Conservation (phyloP, 1,140 invertebrate species). For the Aphaenogaster rudis region DNA sequence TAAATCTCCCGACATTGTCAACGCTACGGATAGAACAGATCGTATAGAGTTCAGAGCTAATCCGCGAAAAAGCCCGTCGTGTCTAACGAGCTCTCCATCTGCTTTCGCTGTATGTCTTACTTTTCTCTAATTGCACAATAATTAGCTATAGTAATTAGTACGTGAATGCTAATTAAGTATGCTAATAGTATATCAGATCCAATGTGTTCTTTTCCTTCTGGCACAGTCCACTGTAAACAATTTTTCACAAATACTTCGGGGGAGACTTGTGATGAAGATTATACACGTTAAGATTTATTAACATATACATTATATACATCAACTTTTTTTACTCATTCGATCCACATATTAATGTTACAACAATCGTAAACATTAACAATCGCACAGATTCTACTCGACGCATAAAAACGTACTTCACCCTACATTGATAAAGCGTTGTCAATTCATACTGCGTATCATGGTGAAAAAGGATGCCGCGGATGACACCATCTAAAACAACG, state of each 20-base stretch:
- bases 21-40: slow-evolving; percentile 28
- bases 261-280: background rate
- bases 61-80: slow-evolving; percentile 34
- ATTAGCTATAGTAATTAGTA: background rate
- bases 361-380: slow-evolving; percentile 14
- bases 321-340: slow-evolving; percentile 10
- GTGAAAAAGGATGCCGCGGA: slow-evolving; percentile 68
- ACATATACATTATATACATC: slow-evolving; percentile 17
- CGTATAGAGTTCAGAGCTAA: slow-evolving; percentile 32
- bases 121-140: background rate
- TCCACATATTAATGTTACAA: background rate
- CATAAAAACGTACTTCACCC: background rate
- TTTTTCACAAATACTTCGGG: background rate
- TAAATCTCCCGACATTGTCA: slow-evolving; percentile 69
- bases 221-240: background rate
- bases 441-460: slow-evolving; percentile 66
- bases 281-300: background rate
- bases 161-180: background rate
- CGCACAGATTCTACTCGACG: background rate
- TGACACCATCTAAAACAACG: slow-evolving; percentile 69
- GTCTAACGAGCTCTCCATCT: slow-evolving; percentile 1
- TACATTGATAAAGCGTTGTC: slow-evolving; percentile 10
- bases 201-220: background rate
- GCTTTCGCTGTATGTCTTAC: background rate
- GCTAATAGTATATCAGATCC: background rate